Evolutionary conservation across 2,797 vertebrate species (phyloP), one percentile per base, ranked within the genome.

Genomic region (Hylomyscus alleni): DNA sequence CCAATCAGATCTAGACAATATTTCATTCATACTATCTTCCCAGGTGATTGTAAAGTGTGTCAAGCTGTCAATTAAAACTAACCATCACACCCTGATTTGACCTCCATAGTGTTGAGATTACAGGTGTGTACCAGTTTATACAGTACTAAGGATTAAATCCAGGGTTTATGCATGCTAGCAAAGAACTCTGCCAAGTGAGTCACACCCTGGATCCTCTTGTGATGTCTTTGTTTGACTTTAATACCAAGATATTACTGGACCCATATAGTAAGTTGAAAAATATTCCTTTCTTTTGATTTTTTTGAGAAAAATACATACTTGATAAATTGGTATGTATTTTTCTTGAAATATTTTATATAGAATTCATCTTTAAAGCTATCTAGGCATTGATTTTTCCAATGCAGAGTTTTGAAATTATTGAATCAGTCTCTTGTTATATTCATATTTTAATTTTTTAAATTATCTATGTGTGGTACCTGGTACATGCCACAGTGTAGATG

Each of bases 41-140:
- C n/a, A 56, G 50, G 67, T 88, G 67, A 56, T 56, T 73, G 24
- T 88, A 73, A 40, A 15, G 73, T 40, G 50, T 73, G 26, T 87
- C n/a, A 88, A 88, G 29, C 54, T 87, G 65, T 52, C 84, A 87
- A 13, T 73, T 88, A 37, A 73, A 88, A 56, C 50, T 87, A 87
- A 52, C 20, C 20, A 86, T 52, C 47, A 69, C 20, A 73, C 24
- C 14, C n/a, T 31, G n/a, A 40, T 40, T 56, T 73, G 5, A 88
- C 52, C 52, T 73, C n/a, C n/a, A 73, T 56, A 31, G 24, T 56
- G 40, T 29, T 87, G 14, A 15, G 24, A 73, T 73, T 88, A 56
- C 26, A 56, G n/a, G 3, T 56, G n/a, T 56, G 14, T 88, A 73
- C 67, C 34, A 56, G 22, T 87, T 87, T 73, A n/a, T 87, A 8